Percentiles rank a stretch among this genome's conserved stretches.
These are phyloP conservation scores for Whitmania pigra DNA, from an alignment of 1,140 invertebrate genomes.

Conservation along the genomic window DNA sequence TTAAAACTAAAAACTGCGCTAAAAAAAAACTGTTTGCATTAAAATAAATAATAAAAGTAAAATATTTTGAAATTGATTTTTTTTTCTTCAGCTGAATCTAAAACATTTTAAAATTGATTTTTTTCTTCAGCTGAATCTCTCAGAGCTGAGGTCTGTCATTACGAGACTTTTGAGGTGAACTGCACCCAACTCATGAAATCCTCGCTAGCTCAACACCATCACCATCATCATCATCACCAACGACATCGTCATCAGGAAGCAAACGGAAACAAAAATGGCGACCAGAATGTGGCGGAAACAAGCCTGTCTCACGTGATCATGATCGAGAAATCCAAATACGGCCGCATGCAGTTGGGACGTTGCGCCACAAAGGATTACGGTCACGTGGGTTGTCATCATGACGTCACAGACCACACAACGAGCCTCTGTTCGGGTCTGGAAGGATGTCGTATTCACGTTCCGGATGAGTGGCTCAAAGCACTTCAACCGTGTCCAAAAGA, in stretches of 20 bases:
- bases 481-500: constrained; percentile 23
- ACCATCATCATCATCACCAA: constrained; percentile 7
- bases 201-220: not conserved
- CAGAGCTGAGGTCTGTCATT: not conserved
- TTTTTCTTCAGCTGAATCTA: too few species aligned
- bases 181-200: not conserved
- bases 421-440: constrained; percentile 18
- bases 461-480: constrained; percentile 14
- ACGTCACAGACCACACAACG: constrained; percentile 17
- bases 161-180: constrained; percentile 8
- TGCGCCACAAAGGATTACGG: constrained; percentile 19
- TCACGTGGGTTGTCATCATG: constrained; percentile 18
- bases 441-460: constrained; percentile 19
- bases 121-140: not conserved
- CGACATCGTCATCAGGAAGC: not conserved
- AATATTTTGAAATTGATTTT: too few species aligned
- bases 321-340: constrained; percentile 18
- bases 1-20: too few species aligned
- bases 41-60: not conserved
- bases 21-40: too few species aligned
- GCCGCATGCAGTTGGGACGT: constrained; percentile 20
- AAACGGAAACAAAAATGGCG: constrained; percentile 1
- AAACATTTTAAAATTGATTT: not conserved
- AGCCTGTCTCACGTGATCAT: constrained; percentile 19
- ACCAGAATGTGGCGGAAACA: not conserved